These are phyloP conservation scores for Danio rerio DNA, from an alignment of 2,113 vertebrate species.

Conservation along the genomic window GRCz12tu NC_133187.1:21059501-21060000, in stretches of 20 bases:
- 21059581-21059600: too few relatives aligned
- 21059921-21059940: background rate
- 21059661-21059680: too few relatives aligned
- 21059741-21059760: slow-evolving; percentile 19
- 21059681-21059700: too few relatives aligned
- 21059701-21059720: too few relatives aligned
- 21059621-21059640: too few relatives aligned
- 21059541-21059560: too few relatives aligned
- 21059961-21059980: background rate
- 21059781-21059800: slow-evolving; percentile 60
- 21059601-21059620: too few relatives aligned
- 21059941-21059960: slow-evolving; percentile 4
- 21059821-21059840: slow-evolving; percentile 54
- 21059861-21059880: slow-evolving; percentile 31
- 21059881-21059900: slow-evolving; percentile 64
- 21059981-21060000: background rate
- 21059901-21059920: slow-evolving; percentile 50
- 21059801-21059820: slow-evolving; percentile 40
- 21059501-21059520: too few relatives aligned
- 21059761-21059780: slow-evolving; percentile 53
- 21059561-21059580: too few relatives aligned
- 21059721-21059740: background rate
- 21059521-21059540: too few relatives aligned
- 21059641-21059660: too few relatives aligned
- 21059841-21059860: slow-evolving; percentile 57